These are phyloP conservation scores for Macrobrachium rosenbergii DNA, from an alignment of 1,140 invertebrate genomes.

Conservation along the genomic window DNA sequence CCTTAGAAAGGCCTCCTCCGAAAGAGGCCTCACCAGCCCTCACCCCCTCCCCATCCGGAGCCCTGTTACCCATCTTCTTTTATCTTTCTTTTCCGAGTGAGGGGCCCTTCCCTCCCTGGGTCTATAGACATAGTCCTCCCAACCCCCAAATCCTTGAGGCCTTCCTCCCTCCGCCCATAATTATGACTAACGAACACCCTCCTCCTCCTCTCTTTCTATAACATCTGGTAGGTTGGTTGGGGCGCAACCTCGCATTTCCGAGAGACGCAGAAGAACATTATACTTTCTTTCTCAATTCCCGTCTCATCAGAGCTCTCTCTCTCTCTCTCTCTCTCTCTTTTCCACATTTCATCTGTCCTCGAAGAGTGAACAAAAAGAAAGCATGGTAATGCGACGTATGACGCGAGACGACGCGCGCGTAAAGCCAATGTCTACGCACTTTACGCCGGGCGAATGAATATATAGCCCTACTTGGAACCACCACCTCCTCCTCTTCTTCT, in stretches of 20 bases:
- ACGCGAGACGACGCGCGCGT: too few species aligned
- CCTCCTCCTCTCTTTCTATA: not conserved
- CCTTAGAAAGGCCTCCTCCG: not conserved
- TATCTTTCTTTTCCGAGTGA: not conserved
- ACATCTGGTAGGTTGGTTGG: not conserved
- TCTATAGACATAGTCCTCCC: not conserved
- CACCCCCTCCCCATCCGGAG: not conserved
- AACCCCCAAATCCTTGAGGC: too few species aligned
- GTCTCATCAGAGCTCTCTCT: conserved; percentile 8
- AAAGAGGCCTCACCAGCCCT: not conserved
- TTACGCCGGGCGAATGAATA: too few species aligned
- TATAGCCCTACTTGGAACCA: too few species aligned
- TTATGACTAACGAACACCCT: not conserved
- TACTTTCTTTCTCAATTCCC: not conserved
- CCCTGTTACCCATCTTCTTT: not conserved
- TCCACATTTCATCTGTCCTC: not conserved
- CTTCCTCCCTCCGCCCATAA: not conserved
- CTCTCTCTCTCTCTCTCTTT: conserved; percentile 11
- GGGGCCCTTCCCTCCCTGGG: too few species aligned
- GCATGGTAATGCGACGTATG: too few species aligned
- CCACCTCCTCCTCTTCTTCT: too few species aligned
- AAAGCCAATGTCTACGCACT: too few species aligned
- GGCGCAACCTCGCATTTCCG: too few species aligned
- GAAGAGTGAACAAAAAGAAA: too few species aligned
- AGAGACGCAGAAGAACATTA: too few species aligned